Conservation (phyloP, 2,888 invertebrate genomes). For the Campoletis raptor region DNA sequence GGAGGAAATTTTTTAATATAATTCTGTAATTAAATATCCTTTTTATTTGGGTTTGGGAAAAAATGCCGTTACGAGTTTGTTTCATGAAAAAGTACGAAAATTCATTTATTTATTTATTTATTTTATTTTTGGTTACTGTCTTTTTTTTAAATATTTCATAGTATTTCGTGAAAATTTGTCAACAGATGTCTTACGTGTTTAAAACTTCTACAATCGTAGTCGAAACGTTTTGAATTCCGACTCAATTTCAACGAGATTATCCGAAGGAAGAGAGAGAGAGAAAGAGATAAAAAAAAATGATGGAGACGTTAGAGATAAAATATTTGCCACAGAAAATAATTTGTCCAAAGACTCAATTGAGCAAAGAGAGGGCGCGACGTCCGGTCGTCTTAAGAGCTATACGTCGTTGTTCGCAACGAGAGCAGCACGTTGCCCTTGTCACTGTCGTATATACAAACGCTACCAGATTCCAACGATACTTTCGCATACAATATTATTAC, state of each 20-base stretch:
- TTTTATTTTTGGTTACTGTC: not conserved
- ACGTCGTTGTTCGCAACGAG: slow-evolving; percentile 16
- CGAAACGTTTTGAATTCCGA: not conserved
- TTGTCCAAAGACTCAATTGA: slow-evolving; percentile 53
- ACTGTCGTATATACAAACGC: slow-evolving; percentile 26
- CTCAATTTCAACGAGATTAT: not conserved
- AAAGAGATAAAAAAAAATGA: not conserved
- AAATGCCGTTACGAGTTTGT: too few species aligned
- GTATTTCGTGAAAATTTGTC: not conserved
- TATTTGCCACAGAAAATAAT: slow-evolving; percentile 37
- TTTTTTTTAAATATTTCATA: not conserved
- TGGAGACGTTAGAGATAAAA: not conserved
- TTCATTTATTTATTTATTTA: too few species aligned
- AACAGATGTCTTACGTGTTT: not conserved
- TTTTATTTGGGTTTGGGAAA: too few species aligned
- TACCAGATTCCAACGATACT: slow-evolving; percentile 23
- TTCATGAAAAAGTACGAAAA: too few species aligned
- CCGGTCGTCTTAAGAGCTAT: slow-evolving; percentile 46
- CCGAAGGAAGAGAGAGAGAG: not conserved
- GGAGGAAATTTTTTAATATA: too few species aligned
- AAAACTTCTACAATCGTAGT: not conserved
- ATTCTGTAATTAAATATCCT: too few species aligned
- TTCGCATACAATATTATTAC: slow-evolving; percentile 18
- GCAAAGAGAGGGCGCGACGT: slow-evolving; percentile 50
- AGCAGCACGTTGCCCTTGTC: slow-evolving; percentile 62